A percentile compares a stretch with the other conserved stretches of the same genome.
phyloP scores from a whole-genome alignment of 1,140 invertebrate species.

The Augochlora pura region DNA sequence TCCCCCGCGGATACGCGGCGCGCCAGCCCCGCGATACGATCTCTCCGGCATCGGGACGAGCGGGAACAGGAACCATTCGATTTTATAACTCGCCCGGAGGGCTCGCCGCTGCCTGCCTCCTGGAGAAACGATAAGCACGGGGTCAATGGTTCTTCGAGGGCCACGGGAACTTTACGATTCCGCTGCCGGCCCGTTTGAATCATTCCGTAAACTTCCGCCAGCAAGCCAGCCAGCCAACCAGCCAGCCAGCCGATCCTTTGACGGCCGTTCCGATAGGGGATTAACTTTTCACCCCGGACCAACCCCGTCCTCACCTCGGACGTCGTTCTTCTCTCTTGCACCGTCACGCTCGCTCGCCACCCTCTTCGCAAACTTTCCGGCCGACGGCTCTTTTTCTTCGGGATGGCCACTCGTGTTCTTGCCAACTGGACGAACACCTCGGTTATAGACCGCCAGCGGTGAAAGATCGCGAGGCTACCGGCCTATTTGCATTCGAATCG shows the following conservation, averaged over 20 bases:
- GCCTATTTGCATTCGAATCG: background rate
- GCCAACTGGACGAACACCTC: background rate
- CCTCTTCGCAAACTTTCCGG: conserved; percentile 14
- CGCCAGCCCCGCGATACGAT: conserved; percentile 18
- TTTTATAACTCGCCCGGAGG: conserved; percentile 49
- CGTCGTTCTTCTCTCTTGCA: background rate
- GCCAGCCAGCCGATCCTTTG: conserved; percentile 6
- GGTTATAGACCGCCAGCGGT: background rate
- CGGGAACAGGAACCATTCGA: conserved; percentile 44
- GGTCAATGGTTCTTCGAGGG: conserved; percentile 48
- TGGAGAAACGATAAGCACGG: conserved; percentile 43
- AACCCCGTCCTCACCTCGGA: background rate
- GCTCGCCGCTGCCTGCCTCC: conserved; percentile 18
- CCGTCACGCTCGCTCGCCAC: background rate
- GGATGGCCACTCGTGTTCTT: conserved; percentile 8
- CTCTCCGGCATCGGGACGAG: conserved; percentile 36
- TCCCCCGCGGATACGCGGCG: background rate
- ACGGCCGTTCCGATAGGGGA: conserved; percentile 27
- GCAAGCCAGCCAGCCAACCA: background rate
- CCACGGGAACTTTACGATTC: conserved; percentile 40
- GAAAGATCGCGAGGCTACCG: background rate
- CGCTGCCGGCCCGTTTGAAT: conserved; percentile 37
- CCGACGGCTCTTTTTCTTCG: conserved; percentile 7
- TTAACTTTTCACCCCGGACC: conserved; percentile 37
- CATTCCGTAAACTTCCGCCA: conserved; percentile 45